These are phyloP conservation scores for Anolis sagrei DNA, from an alignment of 2,113 vertebrate species.

Conservation along the genomic window DNA sequence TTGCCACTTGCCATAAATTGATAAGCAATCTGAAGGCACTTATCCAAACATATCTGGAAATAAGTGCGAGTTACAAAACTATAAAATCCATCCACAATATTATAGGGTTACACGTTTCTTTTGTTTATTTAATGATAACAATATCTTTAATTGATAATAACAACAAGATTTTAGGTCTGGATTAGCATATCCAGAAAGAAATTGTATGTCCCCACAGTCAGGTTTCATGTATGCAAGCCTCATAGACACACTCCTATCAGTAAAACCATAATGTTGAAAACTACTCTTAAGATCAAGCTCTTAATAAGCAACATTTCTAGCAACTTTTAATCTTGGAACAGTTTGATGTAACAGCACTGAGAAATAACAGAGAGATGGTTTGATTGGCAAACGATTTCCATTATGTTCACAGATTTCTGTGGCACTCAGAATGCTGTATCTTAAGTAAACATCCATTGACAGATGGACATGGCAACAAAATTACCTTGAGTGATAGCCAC, in stretches of 20 bases:
- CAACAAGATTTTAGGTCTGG: not conserved
- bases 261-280: not conserved
- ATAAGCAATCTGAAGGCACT: too few relatives aligned
- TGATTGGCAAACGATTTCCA: slow-evolving; percentile 8
- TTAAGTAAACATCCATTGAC: slow-evolving; percentile 24
- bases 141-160: not conserved
- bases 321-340: not conserved
- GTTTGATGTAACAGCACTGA: not conserved
- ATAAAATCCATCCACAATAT: too few relatives aligned
- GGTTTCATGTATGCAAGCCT: not conserved
- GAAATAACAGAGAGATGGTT: not conserved
- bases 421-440: not conserved
- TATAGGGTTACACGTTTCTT: not conserved
- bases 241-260: not conserved
- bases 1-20: too few relatives aligned
- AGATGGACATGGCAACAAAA: slow-evolving; percentile 20
- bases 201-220: not conserved
- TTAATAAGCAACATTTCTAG: not conserved
- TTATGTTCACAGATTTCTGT: not conserved
- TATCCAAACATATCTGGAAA: too few relatives aligned
- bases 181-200: not conserved
- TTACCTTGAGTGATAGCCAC: not conserved
- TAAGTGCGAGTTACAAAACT: too few relatives aligned
- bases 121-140: too few relatives aligned
- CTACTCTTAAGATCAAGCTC: not conserved